Evolutionary conservation across 2,888 invertebrate genomes (phyloP), one percentile per base, ranked within the genome.

Genomic region (Thereva nobilitata): DNA sequence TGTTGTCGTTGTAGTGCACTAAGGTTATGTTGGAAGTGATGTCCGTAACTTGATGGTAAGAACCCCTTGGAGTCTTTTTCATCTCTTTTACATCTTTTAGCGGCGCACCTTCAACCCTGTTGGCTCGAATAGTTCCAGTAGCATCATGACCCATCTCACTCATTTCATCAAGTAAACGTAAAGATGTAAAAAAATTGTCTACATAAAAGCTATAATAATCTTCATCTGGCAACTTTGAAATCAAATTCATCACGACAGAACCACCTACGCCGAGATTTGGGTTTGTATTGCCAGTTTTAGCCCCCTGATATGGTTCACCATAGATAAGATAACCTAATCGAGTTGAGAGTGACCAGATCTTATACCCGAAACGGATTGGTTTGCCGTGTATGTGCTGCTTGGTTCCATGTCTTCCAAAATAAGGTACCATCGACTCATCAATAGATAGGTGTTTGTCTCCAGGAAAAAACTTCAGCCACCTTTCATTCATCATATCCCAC

Each of bases 211-310:
- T 52, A 9, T 42, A 53, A 44, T 10, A 45, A 44, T n/a, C 53
- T 42, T 45, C 45, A 53, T 12, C 44, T 42, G 64, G 54, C 10
- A 64, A 45, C 52, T 64, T 54, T 42, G 45, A 45, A 54, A 64
- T 53, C 54, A 53, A 64, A 45, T 64, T 64, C 42, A 35, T 64
- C 9, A 64, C 53, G 35, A 64, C 64, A 41, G 50, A 64, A 7
- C 44, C 64, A 44, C 54, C 42, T 44, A 64, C 47, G 37, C 35
- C 64, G 44, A 56, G 49, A 10, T 34, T 47, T 41, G 50, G 35
- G 4, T 50, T 66, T 34, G 57, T 66, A 50, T 66, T 66, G 50
- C 66, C 56, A 23, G 44, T 56, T 47, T 56, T 50, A 56, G 49
- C 56, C 41, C 56, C 56, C 12, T 56, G 57, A 37, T 64, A 64